Percentiles rank a stretch among this genome's conserved stretches.
Conservation (phyloP, 2,113 vertebrate genomes). For the western clawed frog (Xenopus tropicalis) region UCB_Xtro_10.0 CM004443.2:31553001-31553500, state of each 20-base stretch:
- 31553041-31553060: conserved; percentile 24
- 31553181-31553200: conserved; percentile 51
- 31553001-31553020: not conserved
- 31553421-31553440: conserved; percentile 12
- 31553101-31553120: conserved; percentile 35
- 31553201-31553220: conserved; percentile 60
- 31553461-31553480: conserved; percentile 19
- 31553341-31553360: conserved; percentile 64
- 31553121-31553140: conserved; percentile 52
- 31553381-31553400: conserved; percentile 57
- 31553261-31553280: conserved; percentile 60
- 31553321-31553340: conserved; percentile 72
- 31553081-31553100: conserved; percentile 30
- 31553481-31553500: conserved; percentile 6
- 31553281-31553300: conserved; percentile 77
- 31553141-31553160: conserved; percentile 49
- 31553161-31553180: conserved; percentile 47
- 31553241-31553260: conserved; percentile 63
- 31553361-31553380: conserved; percentile 56
- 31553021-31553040: conserved; percentile 21
- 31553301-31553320: conserved; percentile 77
- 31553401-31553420: conserved; percentile 21
- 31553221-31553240: conserved; percentile 65
- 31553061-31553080: conserved; percentile 29
- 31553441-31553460: conserved; percentile 35